A percentile compares a stretch with the other conserved stretches of the same genome.
Evolutionary conservation across 1,140 invertebrate species (phyloP).

Genomic region (Ceratosolen solmsi): DNA sequence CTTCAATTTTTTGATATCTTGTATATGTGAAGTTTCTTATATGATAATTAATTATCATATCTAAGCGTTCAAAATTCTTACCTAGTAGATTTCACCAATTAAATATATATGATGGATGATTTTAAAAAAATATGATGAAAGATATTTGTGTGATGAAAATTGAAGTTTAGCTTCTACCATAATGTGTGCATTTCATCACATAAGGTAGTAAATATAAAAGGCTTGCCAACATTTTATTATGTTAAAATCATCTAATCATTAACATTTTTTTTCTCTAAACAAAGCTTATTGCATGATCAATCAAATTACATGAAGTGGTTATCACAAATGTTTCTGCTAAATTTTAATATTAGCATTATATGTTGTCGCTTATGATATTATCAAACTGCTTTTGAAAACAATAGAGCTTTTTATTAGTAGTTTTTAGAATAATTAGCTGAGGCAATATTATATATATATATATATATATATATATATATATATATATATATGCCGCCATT

Average conservation of each 20-base stretch:
- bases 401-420: neutral
- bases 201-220: too few species aligned
- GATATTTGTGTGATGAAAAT: neutral
- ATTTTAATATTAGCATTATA: neutral
- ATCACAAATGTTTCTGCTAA: neutral
- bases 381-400: neutral
- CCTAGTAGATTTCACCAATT: too few species aligned
- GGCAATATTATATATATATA: neutral
- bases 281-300: slow-evolving; percentile 24
- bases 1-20: too few species aligned
- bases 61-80: too few species aligned
- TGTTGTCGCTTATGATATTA: slow-evolving; percentile 15
- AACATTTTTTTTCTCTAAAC: neutral
- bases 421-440: neutral
- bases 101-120: neutral
- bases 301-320: neutral
- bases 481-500: neutral
- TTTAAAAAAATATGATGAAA: neutral
- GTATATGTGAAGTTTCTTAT: too few species aligned
- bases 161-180: neutral
- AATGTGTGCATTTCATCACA: too few species aligned
- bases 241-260: neutral
- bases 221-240: too few species aligned
- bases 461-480: neutral
- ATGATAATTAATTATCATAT: too few species aligned